Evolutionary conservation across 2,888 invertebrate genomes (phyloP).

Genomic region (Lasioglossum calceatum): DNA sequence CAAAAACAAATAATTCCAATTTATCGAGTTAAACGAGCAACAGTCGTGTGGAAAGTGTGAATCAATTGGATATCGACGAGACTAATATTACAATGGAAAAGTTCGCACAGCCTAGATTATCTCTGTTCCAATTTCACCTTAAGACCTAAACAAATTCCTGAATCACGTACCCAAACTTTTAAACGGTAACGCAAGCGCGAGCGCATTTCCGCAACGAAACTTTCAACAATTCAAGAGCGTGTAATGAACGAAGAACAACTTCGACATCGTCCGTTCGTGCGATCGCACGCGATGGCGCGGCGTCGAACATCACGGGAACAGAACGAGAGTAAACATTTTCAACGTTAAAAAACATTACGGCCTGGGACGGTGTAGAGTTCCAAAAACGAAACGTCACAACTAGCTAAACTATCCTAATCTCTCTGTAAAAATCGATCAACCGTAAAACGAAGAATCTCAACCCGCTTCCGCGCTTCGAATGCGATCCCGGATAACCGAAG

Average conservation of each 20-base stretch:
- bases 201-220: background rate
- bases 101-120: background rate
- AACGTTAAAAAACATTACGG: constrained; percentile 49
- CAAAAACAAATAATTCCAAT: background rate
- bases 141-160: constrained; percentile 1
- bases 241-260: constrained; percentile 23
- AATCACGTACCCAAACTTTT: constrained; percentile 6
- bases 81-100: constrained; percentile 5
- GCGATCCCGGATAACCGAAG: constrained; percentile 27
- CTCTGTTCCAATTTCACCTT: background rate
- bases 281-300: constrained; percentile 43
- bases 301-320: constrained; percentile 34
- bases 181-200: constrained; percentile 15
- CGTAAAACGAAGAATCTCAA: constrained; percentile 55
- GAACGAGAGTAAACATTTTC: constrained; percentile 44
- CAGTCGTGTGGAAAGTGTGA: background rate
- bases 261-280: constrained; percentile 23
- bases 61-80: background rate
- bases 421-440: constrained; percentile 62
- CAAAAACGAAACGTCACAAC: constrained; percentile 53
- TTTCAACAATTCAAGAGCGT: constrained; percentile 6
- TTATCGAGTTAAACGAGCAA: background rate
- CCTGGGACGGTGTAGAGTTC: constrained; percentile 34
- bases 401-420: constrained; percentile 49
- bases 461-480: constrained; percentile 20